Base-by-base conservation (phyloP, 2,797 vertebrate genomes). In the Gouania willdenowi region DNA sequence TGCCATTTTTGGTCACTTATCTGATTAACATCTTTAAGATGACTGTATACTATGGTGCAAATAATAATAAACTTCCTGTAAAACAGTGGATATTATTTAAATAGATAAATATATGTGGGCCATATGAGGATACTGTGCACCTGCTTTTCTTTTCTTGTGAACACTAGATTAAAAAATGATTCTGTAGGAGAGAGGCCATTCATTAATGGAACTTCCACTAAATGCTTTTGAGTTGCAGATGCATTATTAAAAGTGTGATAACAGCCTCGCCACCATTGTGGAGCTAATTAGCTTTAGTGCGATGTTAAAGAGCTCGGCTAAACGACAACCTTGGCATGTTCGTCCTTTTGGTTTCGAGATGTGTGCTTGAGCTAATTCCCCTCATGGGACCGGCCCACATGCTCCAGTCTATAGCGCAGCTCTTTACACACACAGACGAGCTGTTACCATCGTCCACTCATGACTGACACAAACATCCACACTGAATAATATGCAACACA, bases 161-260 rank as follows among this genome's bases (percentile, higher is more conserved):
- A n/a, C n/a, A n/a, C n/a, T n/a, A n/a, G n/a, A n/a, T n/a, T n/a
- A n/a, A n/a, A 20, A 5, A 6, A 2, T 28, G 1, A 27, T 46
- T 41, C 19, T 30, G 5, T 17, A 38, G 57, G 22, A 8, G 6
- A 24, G 4, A 5, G 8, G 38, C 4, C 4, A n/a, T 18, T 68
- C 12, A 30, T 42, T 60, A 26, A 3, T 23, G 15, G 3, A 3
- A 22, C 9, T 22, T 37, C 41, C 1, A 4, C 10, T 6, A 2
- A 22, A 26, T 51, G 32, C 2, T 60, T 69, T 57, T 56, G 24
- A 67, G 58, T 59, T 66, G 57, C 58, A 73, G 12, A 66, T 69
- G 1, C 6, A 18, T 40, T 20, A 53, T 48, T 39, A 10, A 33
- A 62, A 9, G 1, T 4, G 29, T 0, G 0, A 49, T 9, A 44